Conservation (phyloP, 2,888 invertebrate genomes). For the Phortica magna region DNA sequence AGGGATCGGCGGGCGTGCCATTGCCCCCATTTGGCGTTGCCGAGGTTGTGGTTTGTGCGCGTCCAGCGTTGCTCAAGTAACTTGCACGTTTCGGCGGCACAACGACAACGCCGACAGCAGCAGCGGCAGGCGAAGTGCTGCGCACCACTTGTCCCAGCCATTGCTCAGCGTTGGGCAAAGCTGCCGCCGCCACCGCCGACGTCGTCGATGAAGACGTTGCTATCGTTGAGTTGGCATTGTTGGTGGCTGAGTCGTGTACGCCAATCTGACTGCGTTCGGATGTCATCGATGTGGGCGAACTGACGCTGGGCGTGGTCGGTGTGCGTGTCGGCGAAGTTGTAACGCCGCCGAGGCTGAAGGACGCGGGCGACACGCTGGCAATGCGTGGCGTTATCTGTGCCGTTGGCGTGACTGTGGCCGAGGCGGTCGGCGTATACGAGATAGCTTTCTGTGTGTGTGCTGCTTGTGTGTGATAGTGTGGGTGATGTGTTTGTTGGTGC, state of each 20-base stretch:
- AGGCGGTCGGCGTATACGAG: conserved; percentile 53
- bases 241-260: conserved; percentile 59
- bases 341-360: conserved; percentile 55
- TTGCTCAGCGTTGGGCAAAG: conserved; percentile 88
- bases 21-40: conserved; percentile 74
- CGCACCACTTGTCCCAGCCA: conserved; percentile 88
- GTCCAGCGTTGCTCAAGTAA: conserved; percentile 79
- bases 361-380: conserved; percentile 74
- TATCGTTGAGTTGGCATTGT: conserved; percentile 40
- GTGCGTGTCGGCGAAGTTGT: conserved; percentile 62
- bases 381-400: conserved; percentile 83
- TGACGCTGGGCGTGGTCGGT: conserved; percentile 52
- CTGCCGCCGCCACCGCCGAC: conserved; percentile 74
- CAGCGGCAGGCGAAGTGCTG: conserved; percentile 80
- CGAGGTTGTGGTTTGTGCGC: too few species aligned
- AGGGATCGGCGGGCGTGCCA: conserved; percentile 81
- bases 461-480: conserved; percentile 19
- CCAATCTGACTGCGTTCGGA: neutral
- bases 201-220: neutral
- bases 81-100: conserved; percentile 79
- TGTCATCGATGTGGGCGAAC: conserved; percentile 28
- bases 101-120: conserved; percentile 53
- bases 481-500: conserved; percentile 31
- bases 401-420: conserved; percentile 67
- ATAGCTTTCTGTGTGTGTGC: conserved; percentile 40